A percentile compares a stretch with the other conserved stretches of the same genome.
Conservation (phyloP, 2,113 vertebrate species). For the Promerops cafer region DNA sequence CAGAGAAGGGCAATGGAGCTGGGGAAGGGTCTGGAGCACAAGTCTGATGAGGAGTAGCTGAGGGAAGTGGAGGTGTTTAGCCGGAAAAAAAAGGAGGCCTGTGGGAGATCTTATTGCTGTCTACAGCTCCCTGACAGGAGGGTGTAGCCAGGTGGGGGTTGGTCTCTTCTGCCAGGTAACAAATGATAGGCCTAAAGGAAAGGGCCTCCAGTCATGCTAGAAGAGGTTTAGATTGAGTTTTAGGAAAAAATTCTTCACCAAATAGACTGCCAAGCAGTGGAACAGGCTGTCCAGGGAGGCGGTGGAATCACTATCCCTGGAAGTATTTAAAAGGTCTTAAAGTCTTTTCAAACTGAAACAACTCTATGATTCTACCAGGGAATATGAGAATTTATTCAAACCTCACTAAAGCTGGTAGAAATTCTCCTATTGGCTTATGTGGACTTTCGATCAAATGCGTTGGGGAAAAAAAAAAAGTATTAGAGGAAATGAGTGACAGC, state of each 20-base stretch:
- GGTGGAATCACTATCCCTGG: neutral
- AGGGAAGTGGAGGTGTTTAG: neutral
- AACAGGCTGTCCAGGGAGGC: neutral
- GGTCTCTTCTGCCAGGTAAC: neutral
- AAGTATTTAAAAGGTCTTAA: neutral
- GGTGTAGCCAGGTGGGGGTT: fast-evolving
- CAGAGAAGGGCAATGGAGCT: neutral
- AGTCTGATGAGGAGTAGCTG: neutral
- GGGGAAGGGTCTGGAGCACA: neutral
- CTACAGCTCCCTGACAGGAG: neutral
- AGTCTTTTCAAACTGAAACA: fast-evolving
- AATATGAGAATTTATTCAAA: neutral
- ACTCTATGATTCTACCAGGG: neutral
- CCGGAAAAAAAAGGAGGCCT: neutral
- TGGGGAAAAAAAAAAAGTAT: neutral
- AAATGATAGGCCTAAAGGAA: neutral
- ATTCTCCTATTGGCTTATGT: neutral
- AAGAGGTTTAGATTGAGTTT: neutral
- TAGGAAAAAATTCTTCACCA: neutral
- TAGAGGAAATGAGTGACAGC: neutral
- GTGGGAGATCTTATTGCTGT: fast-evolving
- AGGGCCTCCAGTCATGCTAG: neutral
- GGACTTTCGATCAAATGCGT: neutral
- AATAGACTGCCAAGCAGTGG: neutral
- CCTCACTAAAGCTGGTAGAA: neutral